phyloP scores from a whole-genome alignment of 1,140 invertebrate genomes.

The Glossosoma conforme region DNA sequence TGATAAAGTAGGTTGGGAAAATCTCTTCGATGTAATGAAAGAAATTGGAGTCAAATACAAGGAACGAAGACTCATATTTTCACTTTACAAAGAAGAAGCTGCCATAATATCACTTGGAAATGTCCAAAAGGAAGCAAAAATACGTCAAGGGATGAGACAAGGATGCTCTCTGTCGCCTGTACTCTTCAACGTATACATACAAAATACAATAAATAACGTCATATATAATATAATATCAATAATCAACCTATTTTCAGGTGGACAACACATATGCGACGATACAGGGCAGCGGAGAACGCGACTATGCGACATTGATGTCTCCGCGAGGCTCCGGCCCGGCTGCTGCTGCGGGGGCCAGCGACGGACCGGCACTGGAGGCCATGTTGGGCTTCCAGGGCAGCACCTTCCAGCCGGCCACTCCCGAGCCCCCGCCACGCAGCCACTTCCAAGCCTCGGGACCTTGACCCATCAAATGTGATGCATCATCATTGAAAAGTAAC shows the following conservation, averaged over 20 bases:
- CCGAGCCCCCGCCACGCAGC: constrained; percentile 22
- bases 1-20: constrained; percentile 3
- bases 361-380: constrained; percentile 37
- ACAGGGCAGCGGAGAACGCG: constrained; percentile 48
- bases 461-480: background rate
- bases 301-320: constrained; percentile 43
- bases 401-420: constrained; percentile 28
- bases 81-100: too few species aligned
- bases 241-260: constrained; percentile 32
- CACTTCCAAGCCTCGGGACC: constrained; percentile 11
- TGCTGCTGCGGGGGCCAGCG: background rate
- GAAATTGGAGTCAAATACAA: too few species aligned
- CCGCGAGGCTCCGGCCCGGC: constrained; percentile 26
- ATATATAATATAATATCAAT: background rate
- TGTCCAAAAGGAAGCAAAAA: too few species aligned
- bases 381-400: constrained; percentile 36
- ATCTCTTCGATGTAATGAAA: background rate
- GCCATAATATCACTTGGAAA: too few species aligned
- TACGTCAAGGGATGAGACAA: too few species aligned
- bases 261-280: constrained; percentile 88
- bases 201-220: too few species aligned
- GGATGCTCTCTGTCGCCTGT: too few species aligned
- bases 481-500: background rate
- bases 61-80: too few species aligned
- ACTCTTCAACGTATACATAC: too few species aligned